phyloP scores from a whole-genome alignment of 2,888 invertebrate species.

The Mythimna ferrago region DNA sequence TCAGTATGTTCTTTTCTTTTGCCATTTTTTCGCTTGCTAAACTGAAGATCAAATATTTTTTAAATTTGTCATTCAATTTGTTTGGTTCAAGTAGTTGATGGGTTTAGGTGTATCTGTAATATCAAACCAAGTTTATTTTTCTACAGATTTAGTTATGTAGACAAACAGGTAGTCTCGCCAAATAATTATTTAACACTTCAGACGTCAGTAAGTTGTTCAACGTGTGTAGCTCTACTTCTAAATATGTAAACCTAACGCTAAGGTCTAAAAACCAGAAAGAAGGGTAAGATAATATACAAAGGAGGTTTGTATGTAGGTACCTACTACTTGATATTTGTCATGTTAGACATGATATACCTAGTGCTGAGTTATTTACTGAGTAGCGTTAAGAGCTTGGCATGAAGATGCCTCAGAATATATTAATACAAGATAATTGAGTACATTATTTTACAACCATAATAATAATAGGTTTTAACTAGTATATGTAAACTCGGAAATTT shows the following conservation, averaged over 20 bases:
- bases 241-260: constrained; percentile 24
- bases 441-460: constrained; percentile 27
- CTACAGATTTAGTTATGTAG: not conserved
- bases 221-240: constrained; percentile 31
- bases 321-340: constrained; percentile 32
- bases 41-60: constrained; percentile 7
- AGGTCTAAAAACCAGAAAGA: constrained; percentile 35
- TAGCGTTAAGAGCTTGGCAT: not conserved
- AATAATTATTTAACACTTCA: constrained; percentile 40
- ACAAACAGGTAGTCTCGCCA: constrained; percentile 7
- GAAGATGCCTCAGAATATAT: constrained; percentile 50
- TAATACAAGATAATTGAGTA: constrained; percentile 26
- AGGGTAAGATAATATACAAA: constrained; percentile 31
- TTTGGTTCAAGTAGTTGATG: not conserved
- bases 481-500: constrained; percentile 30
- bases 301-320: constrained; percentile 8
- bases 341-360: constrained; percentile 18
- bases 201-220: constrained; percentile 8
- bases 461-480: constrained; percentile 14
- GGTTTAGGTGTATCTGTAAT: not conserved
- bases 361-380: constrained; percentile 23
- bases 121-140: constrained; percentile 8
- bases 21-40: constrained; percentile 1
- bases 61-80: not conserved
- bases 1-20: constrained; percentile 1